Evolutionary conservation across 2,797 vertebrate species (phyloP).

Genomic region (Macropodus opercularis): DNA sequence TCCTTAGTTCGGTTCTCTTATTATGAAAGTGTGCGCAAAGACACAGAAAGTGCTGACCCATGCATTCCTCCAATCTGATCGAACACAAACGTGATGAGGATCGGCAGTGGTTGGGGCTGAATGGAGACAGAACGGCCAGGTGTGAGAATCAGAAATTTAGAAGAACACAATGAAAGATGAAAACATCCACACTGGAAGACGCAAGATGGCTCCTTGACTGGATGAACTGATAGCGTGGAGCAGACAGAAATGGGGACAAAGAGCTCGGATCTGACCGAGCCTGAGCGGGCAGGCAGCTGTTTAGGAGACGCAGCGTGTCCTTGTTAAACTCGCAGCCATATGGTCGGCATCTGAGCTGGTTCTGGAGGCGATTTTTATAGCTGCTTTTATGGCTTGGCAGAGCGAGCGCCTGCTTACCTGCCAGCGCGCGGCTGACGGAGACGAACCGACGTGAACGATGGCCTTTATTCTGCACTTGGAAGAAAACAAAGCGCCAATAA

Average conservation of each 20-base stretch:
- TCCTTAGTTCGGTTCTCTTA: too few relatives aligned
- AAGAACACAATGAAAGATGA: too few relatives aligned
- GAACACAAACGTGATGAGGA: too few relatives aligned
- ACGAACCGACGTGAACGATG: conserved; percentile 66
- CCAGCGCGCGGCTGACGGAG: conserved; percentile 64
- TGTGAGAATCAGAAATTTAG: too few relatives aligned
- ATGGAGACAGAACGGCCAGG: too few relatives aligned
- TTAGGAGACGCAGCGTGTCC: conserved; percentile 73
- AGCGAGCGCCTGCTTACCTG: conserved; percentile 68
- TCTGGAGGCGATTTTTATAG: conserved; percentile 78
- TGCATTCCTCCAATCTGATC: not conserved
- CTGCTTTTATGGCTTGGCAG: conserved; percentile 74
- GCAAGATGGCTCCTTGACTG: not conserved
- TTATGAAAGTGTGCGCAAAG: too few relatives aligned
- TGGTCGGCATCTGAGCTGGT: conserved; percentile 78
- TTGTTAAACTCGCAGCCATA: conserved; percentile 76
- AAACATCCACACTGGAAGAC: too few relatives aligned
- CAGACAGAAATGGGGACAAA: conserved; percentile 16
- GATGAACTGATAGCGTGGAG: not conserved
- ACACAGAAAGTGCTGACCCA: not conserved
- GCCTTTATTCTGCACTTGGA: conserved; percentile 57
- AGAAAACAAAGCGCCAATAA: conserved; percentile 50
- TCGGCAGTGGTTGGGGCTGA: too few relatives aligned
- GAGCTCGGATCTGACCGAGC: conserved; percentile 33
- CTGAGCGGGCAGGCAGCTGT: conserved; percentile 62